phyloP scores from a whole-genome alignment of 2,888 invertebrate species.

The Ichneumoninae sp. region DNA sequence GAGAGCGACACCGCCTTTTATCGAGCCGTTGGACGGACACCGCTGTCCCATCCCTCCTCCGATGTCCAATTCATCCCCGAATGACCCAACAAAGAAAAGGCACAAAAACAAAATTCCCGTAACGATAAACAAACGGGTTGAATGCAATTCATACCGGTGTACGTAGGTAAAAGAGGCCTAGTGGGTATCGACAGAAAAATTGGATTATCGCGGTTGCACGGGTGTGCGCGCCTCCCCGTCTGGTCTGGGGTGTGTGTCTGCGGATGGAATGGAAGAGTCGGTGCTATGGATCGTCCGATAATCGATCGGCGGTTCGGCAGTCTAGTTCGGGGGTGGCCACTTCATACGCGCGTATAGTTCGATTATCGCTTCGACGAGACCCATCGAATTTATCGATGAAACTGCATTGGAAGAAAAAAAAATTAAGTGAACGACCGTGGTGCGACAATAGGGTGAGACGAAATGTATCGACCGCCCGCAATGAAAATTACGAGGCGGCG shows the following conservation, averaged over 20 bases:
- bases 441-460: conserved; percentile 16
- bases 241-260: conserved; percentile 21
- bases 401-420: conserved; percentile 40
- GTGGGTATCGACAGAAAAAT: conserved; percentile 61
- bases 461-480: conserved; percentile 56
- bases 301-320: conserved; percentile 62
- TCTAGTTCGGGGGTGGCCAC: conserved; percentile 39
- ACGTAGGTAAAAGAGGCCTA: conserved; percentile 13
- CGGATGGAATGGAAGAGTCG: conserved; percentile 32
- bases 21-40: background rate
- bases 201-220: conserved; percentile 57
- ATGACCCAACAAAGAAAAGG: background rate
- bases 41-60: background rate
- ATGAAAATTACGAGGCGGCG: conserved; percentile 59
- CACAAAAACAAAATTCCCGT: conserved; percentile 21
- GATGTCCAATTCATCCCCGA: background rate
- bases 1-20: background rate
- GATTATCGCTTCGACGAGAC: conserved; percentile 63
- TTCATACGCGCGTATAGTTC: conserved; percentile 54
- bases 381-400: conserved; percentile 62
- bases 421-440: conserved; percentile 13
- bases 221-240: conserved; percentile 3
- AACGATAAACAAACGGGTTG: conserved; percentile 53
- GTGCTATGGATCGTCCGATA: conserved; percentile 60
- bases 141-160: conserved; percentile 48